Base-by-base conservation (phyloP, 2,113 vertebrate species). In the Columba livia region DNA sequence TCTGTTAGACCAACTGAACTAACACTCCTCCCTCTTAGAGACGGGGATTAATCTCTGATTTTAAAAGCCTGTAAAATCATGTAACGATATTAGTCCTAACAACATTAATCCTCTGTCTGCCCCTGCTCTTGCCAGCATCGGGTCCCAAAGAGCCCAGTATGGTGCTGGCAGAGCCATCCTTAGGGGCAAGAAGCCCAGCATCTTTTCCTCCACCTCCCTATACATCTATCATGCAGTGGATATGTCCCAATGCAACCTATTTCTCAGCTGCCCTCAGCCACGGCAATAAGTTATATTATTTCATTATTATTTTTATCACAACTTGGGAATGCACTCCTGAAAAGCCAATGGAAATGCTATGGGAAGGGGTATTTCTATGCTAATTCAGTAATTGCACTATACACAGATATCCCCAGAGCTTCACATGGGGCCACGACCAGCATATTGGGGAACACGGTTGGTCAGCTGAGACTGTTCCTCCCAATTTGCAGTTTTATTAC, bases 111-210 rank as follows among this genome's bases (percentile, higher is more conserved):
- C 40, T 25, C 48, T 16, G 51, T 11, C 48, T 40, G 36, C 14
- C 65, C 13, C 42, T 50, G 26, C 15, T 54, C 44, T 53, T 18
- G 13, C 18, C 28, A 78, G 53, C 4, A 5, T 23, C n/a, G 51
- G 40, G 34, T 17, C 18, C 53, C 61, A 51, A 24, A 67, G 11
- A 70, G n/a, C 11, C 47, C 32, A 31, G 36, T 6, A 34, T 8
- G 1, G 0, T 0, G 21, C 3, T 44, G 61, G 54, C 50, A 51
- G 50, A 28, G n/a, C n/a, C 1, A 0, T 38, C 10, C 38, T 13
- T 2, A 29, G 9, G 7, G 25, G 17, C 47, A 38, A 73, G 16
- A 21, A 73, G 40, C n/a, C 31, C 34, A 14, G 12, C 1, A 1
- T 9, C 28, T 85, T 21, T 25, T 54, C 79, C 29, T 50, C 60